These are phyloP conservation scores for Drosophila ogumai DNA, from an alignment of 1,140 invertebrate genomes.

Conservation along the genomic window DNA sequence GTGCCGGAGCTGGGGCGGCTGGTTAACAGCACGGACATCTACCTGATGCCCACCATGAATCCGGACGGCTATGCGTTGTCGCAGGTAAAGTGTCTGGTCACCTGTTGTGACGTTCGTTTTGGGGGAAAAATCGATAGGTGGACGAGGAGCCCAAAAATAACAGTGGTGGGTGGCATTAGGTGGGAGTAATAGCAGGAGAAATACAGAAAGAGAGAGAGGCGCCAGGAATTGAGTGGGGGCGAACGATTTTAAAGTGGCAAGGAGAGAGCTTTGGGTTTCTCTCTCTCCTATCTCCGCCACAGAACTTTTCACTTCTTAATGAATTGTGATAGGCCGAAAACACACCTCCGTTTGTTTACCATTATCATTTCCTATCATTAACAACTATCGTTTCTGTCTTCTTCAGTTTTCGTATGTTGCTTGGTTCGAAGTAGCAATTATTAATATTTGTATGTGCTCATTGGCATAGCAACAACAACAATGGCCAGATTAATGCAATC, in stretches of 20 bases:
- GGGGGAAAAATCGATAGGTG: conserved; percentile 67
- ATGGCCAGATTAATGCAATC: conserved; percentile 25
- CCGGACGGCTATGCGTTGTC: conserved; percentile 95
- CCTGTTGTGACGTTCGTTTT: conserved; percentile 53
- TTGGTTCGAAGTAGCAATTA: conserved; percentile 12
- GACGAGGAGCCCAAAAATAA: conserved; percentile 1
- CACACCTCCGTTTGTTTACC: conserved; percentile 34
- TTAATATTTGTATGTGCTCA: not conserved
- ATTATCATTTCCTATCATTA: conserved; percentile 11
- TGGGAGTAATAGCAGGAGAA: not conserved
- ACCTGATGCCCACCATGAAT: conserved; percentile 96
- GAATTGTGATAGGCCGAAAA: conserved; percentile 41
- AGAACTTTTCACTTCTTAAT: conserved; percentile 35
- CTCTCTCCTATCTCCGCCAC: not conserved
- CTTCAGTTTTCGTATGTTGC: not conserved
- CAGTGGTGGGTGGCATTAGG: not conserved
- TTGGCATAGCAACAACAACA: conserved; percentile 7
- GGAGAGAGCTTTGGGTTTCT: conserved; percentile 2
- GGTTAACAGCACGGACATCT: conserved; percentile 94
- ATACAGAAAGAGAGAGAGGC: not conserved
- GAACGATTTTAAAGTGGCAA: not conserved
- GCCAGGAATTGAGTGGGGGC: not conserved
- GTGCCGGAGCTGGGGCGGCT: conserved; percentile 89
- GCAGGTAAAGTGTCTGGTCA: conserved; percentile 86
- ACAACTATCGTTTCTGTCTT: not conserved